Evolutionary conservation across 2,888 invertebrate genomes (phyloP), one percentile per base, ranked within the genome.

Genomic region (Smittia sp.): DNA sequence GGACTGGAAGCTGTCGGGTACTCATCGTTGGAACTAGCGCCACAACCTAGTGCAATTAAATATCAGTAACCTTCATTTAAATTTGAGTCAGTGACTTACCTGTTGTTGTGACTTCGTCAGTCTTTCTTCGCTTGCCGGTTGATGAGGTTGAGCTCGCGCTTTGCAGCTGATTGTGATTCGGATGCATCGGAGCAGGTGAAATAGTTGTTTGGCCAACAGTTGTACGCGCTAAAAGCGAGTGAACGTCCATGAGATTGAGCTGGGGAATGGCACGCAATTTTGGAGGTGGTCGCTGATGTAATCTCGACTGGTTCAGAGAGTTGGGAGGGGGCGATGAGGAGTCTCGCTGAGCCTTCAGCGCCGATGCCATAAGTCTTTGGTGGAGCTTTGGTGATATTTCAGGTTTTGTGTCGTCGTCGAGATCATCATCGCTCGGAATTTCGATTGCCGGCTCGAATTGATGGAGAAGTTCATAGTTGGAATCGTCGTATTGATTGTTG

Each of bases 231-330:
- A 72, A 54, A 15, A 72, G 38, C 4, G 54, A 32, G 11, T 72
- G 72, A 62, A 72, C 54, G 20, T 72, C 72, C 72, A 72, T 72
- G 4, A 72, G 38, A 38, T 72, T 72, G 11, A 72, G 32, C n/a
- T 72, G 72, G n/a, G 72, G 72, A 22, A 72, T 72, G 58, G 72
- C 58, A 72, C 72, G 72, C 25, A 72, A 20, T 58, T 72, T 72
- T 39, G 72, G 58, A 7, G 69, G 52, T n/a, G 41, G 41, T 7
- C 22, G 24, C 9, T 41, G 22, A 18, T 72, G 15, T 58, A 24
- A 38, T 20, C 52, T 72, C 62, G 15, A 20, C 15, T 39, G 25
- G 4, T 38, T 18, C 1, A 39, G 54, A 22, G 11, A 1, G 9
- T 27, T 27, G 9, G 27, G 20, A 1, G 72, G 72, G 7, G 70